phyloP scores from a whole-genome alignment of 1,140 invertebrate genomes.

The Pinna nobilis region DNA sequence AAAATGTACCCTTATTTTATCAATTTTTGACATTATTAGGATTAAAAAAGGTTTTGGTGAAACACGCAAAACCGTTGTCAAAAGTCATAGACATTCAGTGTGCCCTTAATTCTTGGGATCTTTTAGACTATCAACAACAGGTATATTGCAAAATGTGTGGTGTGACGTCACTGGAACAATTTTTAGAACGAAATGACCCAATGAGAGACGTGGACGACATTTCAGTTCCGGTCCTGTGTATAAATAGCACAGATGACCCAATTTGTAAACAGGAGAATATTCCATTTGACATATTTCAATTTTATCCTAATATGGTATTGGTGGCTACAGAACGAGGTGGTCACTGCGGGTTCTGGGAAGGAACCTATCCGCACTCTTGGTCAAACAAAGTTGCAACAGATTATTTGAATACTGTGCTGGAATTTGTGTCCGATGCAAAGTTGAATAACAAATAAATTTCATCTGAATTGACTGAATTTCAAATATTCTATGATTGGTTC shows the following conservation, averaged over 20 bases:
- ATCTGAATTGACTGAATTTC: too few species aligned
- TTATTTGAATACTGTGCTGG: constrained; percentile 56
- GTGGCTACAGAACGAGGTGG: constrained; percentile 59
- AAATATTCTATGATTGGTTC: not conserved
- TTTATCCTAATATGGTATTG: constrained; percentile 61
- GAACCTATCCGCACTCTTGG: constrained; percentile 49
- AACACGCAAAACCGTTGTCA: constrained; percentile 50
- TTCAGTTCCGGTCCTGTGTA: constrained; percentile 65
- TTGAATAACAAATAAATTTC: constrained; percentile 18
- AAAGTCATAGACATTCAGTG: constrained; percentile 51
- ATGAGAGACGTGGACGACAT: constrained; percentile 70
- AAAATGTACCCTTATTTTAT: constrained; percentile 49
- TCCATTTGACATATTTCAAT: constrained; percentile 62
- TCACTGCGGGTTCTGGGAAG: constrained; percentile 64
- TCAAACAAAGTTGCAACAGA: constrained; percentile 52
- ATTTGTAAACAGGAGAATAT: constrained; percentile 44
- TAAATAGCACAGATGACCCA: constrained; percentile 68
- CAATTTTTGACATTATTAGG: constrained; percentile 52
- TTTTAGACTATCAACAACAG: constrained; percentile 51
- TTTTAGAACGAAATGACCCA: constrained; percentile 67
- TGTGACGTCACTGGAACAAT: constrained; percentile 54
- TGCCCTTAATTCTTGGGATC: constrained; percentile 46
- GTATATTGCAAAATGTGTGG: constrained; percentile 60
- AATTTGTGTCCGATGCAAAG: too few species aligned
- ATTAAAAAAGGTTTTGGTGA: constrained; percentile 53